Evolutionary conservation across 2,113 vertebrate genomes (phyloP), one percentile per base, ranked within the genome.

Genomic region (Craseonycteris thonglongyai): DNA sequence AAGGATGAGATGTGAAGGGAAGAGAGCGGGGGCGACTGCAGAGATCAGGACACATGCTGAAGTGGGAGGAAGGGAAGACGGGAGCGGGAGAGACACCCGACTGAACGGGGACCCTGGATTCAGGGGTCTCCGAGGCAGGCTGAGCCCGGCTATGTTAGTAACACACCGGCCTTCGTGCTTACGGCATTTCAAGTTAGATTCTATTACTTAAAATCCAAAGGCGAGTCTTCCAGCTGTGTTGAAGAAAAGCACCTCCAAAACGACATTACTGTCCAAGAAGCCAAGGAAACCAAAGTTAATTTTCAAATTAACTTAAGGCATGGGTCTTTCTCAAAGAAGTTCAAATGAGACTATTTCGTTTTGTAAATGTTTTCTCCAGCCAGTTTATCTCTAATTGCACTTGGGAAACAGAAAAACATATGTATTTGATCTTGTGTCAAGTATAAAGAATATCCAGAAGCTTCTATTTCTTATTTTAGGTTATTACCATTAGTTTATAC

Each of bases 111-210:
- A 61, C 11, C 42, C 6, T 6, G 45, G 63, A 10, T 10, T 24
- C 8, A 0, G 63, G 26, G 0, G 38, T 40, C 47, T 28, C 49
- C 5, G 19, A 65, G 72, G 40, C 30, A 2, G 40, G 0, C 26
- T 2, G 11, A 7, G 24, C 59, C 54, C 0, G 38, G 5, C 30
- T 11, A 2, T 2, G 33, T 13, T 4, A n/a, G 24, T 8, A 1
- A 11, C 0, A 1, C 16, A 15, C 8, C 26, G 19, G 19, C 18
- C 30, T 3, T 26, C 14, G 0, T 2, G 30, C n/a, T 28, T 1
- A 2, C 1, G 0, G 42, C 16, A 24, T 21, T 8, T 12, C 33
- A 14, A 19, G 45, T 5, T 9, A 4, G 59, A 38, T 0, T 21
- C 65, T 6, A 22, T 14, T 84, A 33, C 7, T 18, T 2, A 56